phyloP scores from a whole-genome alignment of 2,797 vertebrate genomes.

The Australoheros facetus region DNA sequence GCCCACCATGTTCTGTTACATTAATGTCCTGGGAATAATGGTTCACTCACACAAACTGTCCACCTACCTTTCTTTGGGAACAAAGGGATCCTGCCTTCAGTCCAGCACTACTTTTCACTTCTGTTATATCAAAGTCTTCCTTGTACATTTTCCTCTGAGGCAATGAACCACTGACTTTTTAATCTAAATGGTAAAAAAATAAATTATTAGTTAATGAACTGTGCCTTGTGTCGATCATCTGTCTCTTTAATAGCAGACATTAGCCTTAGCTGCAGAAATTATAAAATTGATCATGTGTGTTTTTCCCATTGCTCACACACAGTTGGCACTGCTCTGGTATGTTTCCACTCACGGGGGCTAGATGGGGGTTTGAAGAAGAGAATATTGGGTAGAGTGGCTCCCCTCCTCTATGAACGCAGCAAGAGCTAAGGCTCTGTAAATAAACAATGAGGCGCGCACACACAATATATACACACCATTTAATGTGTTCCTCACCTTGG shows the following conservation, averaged over 20 bases:
- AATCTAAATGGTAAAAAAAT: constrained; percentile 81
- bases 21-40: constrained; percentile 27
- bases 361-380: constrained; percentile 17
- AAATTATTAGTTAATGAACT: constrained; percentile 83
- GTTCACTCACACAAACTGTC: constrained; percentile 27
- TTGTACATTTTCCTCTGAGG: constrained; percentile 77
- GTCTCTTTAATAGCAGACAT: constrained; percentile 41
- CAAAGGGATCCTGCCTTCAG: constrained; percentile 34
- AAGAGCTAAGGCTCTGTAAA: constrained; percentile 69
- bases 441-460: constrained; percentile 62
- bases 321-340: constrained; percentile 37
- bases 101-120: constrained; percentile 47
- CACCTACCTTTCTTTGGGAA: constrained; percentile 29
- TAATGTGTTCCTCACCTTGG: constrained; percentile 52
- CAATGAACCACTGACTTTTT: constrained; percentile 84
- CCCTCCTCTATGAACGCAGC: constrained; percentile 45
- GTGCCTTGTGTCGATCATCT: constrained; percentile 63
- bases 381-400: constrained; percentile 13
- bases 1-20: constrained; percentile 37
- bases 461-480: constrained; percentile 48
- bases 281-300: constrained; percentile 31
- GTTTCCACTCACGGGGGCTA: constrained; percentile 60
- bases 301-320: constrained; percentile 22
- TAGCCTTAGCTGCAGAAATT: constrained; percentile 29
- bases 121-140: constrained; percentile 69